phyloP scores from a whole-genome alignment of 2,888 invertebrate species.

The Trichacis sp. region DNA sequence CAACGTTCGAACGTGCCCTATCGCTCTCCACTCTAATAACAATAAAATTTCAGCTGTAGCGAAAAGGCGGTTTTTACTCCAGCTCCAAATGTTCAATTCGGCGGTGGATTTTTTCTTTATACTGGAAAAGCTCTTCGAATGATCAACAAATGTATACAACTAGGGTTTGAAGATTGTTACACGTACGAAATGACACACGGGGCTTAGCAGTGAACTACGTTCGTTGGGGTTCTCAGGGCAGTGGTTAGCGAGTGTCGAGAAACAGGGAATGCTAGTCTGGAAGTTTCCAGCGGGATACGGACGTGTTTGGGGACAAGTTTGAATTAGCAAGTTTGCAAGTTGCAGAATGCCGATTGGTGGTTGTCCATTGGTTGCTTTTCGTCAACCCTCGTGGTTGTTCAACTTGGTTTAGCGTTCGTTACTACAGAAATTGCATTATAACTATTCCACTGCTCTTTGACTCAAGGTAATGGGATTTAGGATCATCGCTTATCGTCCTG shows the following conservation, averaged over 20 bases:
- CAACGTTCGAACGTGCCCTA: slow-evolving; percentile 7
- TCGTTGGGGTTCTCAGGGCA: slow-evolving; percentile 20
- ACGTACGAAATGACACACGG: too few species aligned
- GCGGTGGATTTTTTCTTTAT: too few species aligned
- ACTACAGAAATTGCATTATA: slow-evolving; percentile 29
- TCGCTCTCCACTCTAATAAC: neutral
- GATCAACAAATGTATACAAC: too few species aligned
- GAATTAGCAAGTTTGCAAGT: slow-evolving; percentile 58
- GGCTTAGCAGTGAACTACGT: slow-evolving; percentile 13
- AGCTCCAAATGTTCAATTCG: too few species aligned
- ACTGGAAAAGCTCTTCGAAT: neutral
- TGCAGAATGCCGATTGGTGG: slow-evolving; percentile 55
- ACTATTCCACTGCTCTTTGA: slow-evolving; percentile 17
- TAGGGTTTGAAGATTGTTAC: too few species aligned
- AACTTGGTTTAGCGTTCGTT: slow-evolving; percentile 33
- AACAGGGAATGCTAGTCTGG: slow-evolving; percentile 25
- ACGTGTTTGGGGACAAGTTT: slow-evolving; percentile 51
- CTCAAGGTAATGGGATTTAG: slow-evolving; percentile 8
- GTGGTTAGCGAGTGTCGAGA: slow-evolving; percentile 27
- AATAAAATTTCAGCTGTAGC: slow-evolving; percentile 26
- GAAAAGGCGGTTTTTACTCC: neutral
- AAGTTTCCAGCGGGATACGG: slow-evolving; percentile 46
- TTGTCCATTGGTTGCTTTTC: slow-evolving; percentile 40
- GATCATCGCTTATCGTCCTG: neutral
- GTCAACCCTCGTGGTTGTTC: slow-evolving; percentile 35